phyloP scores from a whole-genome alignment of 2,797 vertebrate genomes.

The Pangasius krempfi region DNA sequence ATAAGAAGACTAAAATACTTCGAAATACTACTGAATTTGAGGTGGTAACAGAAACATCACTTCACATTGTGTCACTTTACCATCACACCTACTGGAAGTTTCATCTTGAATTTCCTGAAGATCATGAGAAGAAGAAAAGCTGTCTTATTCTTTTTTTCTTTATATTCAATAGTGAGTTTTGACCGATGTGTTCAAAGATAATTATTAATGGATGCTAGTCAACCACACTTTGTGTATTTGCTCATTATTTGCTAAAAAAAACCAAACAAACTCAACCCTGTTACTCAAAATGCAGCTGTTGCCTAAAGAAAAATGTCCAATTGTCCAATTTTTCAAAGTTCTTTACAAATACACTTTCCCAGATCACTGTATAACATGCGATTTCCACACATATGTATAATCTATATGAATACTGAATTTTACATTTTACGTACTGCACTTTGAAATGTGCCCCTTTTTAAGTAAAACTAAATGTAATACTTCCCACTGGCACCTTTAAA shows the following conservation, averaged over 20 bases:
- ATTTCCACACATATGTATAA: not conserved
- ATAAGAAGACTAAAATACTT: not conserved
- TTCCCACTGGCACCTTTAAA: constrained; percentile 9
- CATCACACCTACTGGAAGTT: not conserved
- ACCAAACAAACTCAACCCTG: not conserved
- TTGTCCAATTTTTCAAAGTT: not conserved
- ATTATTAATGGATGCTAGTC: not conserved
- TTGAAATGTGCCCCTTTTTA: not conserved
- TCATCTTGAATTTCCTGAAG: not conserved
- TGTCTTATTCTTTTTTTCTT: not conserved
- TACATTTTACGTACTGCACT: not conserved
- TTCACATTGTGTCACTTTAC: not conserved
- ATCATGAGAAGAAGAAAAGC: not conserved
- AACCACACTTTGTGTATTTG: not conserved
- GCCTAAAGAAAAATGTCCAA: not conserved
- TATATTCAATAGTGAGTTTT: not conserved
- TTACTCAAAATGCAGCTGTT: not conserved
- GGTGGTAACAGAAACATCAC: not conserved
- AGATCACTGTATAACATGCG: not conserved
- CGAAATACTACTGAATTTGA: not conserved
- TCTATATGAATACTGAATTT: not conserved
- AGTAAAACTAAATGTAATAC: not conserved
- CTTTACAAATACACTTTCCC: not conserved
- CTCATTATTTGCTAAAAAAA: not conserved
- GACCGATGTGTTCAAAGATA: not conserved